phyloP scores from a whole-genome alignment of 2,113 vertebrate genomes.

The rabbit (Oryctolagus cuniculus) region mOryCun1.1 NC_091443.1:86363501-86364000 shows the following conservation, averaged over 20 bases:
- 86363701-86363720: neutral
- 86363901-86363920: neutral
- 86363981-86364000: neutral
- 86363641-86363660: neutral
- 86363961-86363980: neutral
- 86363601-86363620: neutral
- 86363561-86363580: neutral
- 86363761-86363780: slow-evolving; percentile 23
- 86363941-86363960: neutral
- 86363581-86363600: slow-evolving; percentile 6
- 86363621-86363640: neutral
- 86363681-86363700: slow-evolving; percentile 1
- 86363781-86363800: neutral
- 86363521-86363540: slow-evolving; percentile 25
- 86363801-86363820: neutral
- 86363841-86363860: neutral
- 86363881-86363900: neutral
- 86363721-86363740: neutral
- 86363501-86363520: neutral
- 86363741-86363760: slow-evolving; percentile 19
- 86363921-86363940: neutral
- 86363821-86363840: neutral
- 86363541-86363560: neutral
- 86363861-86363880: neutral
- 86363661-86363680: neutral